These are phyloP conservation scores for Crocodylus rhombifer DNA, from an alignment of 2,797 vertebrate species.

Conservation along the genomic window DNA sequence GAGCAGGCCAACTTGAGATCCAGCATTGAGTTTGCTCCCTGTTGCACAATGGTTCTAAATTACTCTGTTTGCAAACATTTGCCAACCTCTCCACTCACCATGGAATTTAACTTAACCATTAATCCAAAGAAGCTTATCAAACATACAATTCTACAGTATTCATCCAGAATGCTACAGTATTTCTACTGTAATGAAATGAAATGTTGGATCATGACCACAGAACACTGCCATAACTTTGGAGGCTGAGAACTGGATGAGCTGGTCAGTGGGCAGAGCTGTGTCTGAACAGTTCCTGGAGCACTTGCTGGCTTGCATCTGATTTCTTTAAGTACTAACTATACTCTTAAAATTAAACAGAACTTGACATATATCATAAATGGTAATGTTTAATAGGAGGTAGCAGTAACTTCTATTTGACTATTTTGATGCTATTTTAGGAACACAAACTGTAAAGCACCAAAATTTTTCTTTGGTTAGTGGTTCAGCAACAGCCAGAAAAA, in stretches of 20 bases:
- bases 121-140: not conserved
- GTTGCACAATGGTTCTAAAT: no score
- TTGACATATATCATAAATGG: not conserved
- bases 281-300: not conserved
- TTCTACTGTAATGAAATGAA: accelerated
- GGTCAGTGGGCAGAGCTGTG: not conserved
- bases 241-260: not conserved
- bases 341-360: conserved; percentile 8
- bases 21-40: no score
- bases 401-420: not conserved
- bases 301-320: not conserved
- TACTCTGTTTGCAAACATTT: not conserved
- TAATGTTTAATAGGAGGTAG: no score
- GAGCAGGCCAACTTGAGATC: no score
- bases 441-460: not conserved
- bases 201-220: not conserved
- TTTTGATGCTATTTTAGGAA: not conserved
- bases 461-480: not conserved
- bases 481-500: not conserved
- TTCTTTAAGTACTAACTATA: not conserved
- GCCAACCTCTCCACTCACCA: not conserved
- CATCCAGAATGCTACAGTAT: not conserved
- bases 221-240: not conserved
- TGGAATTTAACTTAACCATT: not conserved
- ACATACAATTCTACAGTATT: not conserved